Conservation (phyloP, 2,113 vertebrate species). For the Climacteris rufus region DNA sequence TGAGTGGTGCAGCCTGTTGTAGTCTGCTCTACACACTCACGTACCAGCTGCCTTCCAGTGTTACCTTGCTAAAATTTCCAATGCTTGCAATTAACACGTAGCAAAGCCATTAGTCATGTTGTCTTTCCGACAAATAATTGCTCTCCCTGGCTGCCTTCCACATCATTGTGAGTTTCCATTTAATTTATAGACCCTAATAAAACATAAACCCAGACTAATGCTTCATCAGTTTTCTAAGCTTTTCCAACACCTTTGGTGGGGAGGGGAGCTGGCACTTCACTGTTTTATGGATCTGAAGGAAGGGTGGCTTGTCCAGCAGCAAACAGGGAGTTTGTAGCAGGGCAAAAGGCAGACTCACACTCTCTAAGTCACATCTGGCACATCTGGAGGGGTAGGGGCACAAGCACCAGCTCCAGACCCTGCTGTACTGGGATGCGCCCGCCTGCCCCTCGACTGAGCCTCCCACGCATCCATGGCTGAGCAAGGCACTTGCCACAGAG, state of each 20-base stretch:
- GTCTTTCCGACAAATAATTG: background rate
- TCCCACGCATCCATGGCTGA: background rate
- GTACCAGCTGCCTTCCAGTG: background rate
- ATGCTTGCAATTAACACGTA: background rate
- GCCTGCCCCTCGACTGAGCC: background rate
- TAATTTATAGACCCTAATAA: slow-evolving; percentile 7
- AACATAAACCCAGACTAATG: background rate
- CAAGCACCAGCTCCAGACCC: rapidly evolving
- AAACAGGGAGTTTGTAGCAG: background rate
- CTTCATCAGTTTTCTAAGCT: background rate
- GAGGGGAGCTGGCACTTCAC: background rate
- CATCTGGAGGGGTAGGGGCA: background rate
- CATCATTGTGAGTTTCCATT: background rate
- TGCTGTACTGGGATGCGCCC: rapidly evolving
- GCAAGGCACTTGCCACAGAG: background rate
- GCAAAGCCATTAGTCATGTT: background rate
- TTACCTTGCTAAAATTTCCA: background rate
- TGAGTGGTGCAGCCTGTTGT: background rate
- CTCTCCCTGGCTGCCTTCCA: background rate
- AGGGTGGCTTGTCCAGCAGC: background rate
- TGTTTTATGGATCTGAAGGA: background rate
- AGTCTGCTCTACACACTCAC: background rate
- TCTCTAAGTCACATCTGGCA: background rate
- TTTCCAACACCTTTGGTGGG: background rate
- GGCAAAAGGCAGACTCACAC: background rate